Evolutionary conservation across 2,888 invertebrate species (phyloP), one percentile per base, ranked within the genome.

Genomic region (Nemurella pictetii): DNA sequence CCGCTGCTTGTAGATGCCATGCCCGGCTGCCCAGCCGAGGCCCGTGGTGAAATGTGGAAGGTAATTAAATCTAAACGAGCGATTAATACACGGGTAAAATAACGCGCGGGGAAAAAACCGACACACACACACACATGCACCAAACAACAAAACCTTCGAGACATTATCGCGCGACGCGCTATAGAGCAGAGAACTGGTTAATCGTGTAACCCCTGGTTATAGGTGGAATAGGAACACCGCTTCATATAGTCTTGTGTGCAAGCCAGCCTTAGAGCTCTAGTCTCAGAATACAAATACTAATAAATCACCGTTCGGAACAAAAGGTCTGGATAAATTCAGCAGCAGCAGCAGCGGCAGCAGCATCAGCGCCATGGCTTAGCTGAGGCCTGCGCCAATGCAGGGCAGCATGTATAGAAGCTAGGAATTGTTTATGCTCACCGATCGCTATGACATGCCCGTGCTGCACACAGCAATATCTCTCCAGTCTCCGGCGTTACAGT

Each of bases 301-400:
- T 86, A 86, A 86, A 85, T 86, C 86, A 85, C 86, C 29, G 83
- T 83, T 84, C 84, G 81, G 85, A 83, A 83, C 83, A 82, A 82
- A 82, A 82, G 82, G 55, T 12, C 29, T 72, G n/a, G 75, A 20
- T 55, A 55, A 55, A 55, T 55, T 12, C 55, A 55, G 20, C 55
- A 20, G n/a, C n/a, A n/a, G n/a, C n/a, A n/a, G n/a, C n/a, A n/a
- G n/a, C n/a, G n/a, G n/a, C n/a, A n/a, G n/a, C n/a, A n/a, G n/a
- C n/a, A n/a, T n/a, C n/a, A n/a, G n/a, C n/a, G n/a, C n/a, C n/a
- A n/a, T n/a, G n/a, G n/a, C n/a, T n/a, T n/a, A n/a, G n/a, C n/a
- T n/a, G n/a, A n/a, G n/a, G n/a, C n/a, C n/a, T n/a, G n/a, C 20
- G 15, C 15, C 55, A 7, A 55, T 55, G 55, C 20, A 2, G n/a